These are phyloP conservation scores for Pyrochroa serraticornis DNA, from an alignment of 2,888 invertebrate species.

Conservation along the genomic window DNA sequence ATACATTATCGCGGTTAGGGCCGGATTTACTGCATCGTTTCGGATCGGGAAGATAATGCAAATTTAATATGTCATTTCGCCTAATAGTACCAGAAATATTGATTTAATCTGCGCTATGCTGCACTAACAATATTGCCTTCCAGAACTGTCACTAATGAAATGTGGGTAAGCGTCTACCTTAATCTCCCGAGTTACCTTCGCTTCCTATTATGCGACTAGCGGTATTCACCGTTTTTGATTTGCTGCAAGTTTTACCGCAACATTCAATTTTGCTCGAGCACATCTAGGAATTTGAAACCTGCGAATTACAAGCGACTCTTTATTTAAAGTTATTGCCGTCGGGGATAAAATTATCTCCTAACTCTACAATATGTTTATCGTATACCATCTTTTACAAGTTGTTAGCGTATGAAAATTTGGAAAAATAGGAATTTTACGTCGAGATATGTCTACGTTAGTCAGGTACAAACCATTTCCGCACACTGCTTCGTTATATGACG, in stretches of 20 bases:
- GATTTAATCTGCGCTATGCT: slow-evolving; percentile 10
- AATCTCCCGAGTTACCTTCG: neutral
- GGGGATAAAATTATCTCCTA: neutral
- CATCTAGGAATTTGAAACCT: too few relatives aligned
- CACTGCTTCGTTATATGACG: too few relatives aligned
- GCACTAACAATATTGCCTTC: slow-evolving; percentile 4
- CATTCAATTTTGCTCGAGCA: too few relatives aligned
- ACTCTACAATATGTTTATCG: neutral
- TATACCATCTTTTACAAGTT: neutral
- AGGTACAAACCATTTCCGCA: neutral
- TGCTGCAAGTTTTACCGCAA: too few relatives aligned
- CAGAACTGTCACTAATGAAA: slow-evolving; percentile 3
- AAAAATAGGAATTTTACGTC: neutral
- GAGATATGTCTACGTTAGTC: neutral
- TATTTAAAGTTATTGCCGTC: neutral
- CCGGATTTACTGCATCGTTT: slow-evolving; percentile 8
- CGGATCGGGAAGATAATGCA: slow-evolving; percentile 19
- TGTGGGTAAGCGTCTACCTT: slow-evolving; percentile 1
- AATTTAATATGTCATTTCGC: slow-evolving; percentile 23
- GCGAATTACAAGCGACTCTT: neutral
- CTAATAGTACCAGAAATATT: slow-evolving; percentile 12
- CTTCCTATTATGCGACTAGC: neutral
- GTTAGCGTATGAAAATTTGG: neutral
- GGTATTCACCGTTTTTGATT: neutral
- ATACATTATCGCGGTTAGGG: slow-evolving; percentile 6